Evolutionary conservation across 1,140 invertebrate genomes (phyloP).

Genomic region (Drosophila azteca): DNA sequence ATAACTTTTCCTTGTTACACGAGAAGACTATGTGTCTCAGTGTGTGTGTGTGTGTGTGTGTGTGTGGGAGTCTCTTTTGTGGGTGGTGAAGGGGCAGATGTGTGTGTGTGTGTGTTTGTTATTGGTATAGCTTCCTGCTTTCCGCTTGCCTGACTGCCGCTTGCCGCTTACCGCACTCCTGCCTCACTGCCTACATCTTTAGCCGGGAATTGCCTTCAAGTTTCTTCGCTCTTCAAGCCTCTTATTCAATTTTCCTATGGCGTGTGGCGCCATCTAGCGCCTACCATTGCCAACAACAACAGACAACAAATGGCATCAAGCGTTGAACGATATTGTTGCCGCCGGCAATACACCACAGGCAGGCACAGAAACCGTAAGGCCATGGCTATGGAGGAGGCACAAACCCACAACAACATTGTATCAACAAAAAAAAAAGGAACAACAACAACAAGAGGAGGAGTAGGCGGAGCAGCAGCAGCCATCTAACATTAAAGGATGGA

Average conservation of each 20-base stretch:
- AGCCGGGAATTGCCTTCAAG: conserved; percentile 48
- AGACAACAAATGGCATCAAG: conserved; percentile 44
- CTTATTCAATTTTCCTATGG: conserved; percentile 78
- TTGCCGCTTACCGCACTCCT: conserved; percentile 14
- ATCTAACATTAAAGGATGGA: too few relatives aligned
- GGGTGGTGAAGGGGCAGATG: background rate
- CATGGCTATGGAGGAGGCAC: conserved; percentile 58
- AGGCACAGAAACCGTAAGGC: conserved; percentile 52
- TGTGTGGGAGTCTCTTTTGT: conserved; percentile 27
- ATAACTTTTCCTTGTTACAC: conserved; percentile 66
- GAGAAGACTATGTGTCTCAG: conserved; percentile 2
- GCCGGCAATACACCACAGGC: conserved; percentile 67
- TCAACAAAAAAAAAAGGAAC: conserved; percentile 9
- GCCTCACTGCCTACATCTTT: background rate
- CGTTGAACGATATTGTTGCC: conserved; percentile 59
- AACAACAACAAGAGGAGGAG: too few relatives aligned
- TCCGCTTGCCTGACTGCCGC: conserved; percentile 47
- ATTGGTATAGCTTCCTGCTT: conserved; percentile 73
- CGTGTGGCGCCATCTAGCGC: conserved; percentile 78
- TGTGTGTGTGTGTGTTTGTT: conserved; percentile 37
- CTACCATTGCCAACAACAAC: conserved; percentile 36
- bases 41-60: conserved; percentile 19
- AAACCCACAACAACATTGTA: conserved; percentile 32
- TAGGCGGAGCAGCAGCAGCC: too few relatives aligned
- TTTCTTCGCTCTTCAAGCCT: conserved; percentile 29